Conservation (phyloP, 2,888 invertebrate genomes). For the Heterodera filipjevi region DNA sequence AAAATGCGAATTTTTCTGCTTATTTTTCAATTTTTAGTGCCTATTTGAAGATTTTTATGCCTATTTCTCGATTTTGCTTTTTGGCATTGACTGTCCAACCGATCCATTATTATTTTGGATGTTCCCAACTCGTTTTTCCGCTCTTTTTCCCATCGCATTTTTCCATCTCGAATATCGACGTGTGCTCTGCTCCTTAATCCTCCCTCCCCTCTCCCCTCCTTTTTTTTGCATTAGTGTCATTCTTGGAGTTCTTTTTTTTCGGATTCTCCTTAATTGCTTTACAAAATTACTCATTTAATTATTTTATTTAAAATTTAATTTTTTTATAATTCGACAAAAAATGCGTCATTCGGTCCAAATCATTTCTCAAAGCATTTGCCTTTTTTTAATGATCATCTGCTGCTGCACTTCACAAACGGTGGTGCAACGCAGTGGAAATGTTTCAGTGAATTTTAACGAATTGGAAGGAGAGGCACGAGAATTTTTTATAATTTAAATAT, state of each 20-base stretch:
- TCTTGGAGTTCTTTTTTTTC: not conserved
- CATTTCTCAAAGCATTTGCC: not conserved
- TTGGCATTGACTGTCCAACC: not conserved
- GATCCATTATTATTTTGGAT: not conserved
- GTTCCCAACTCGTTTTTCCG: conserved; percentile 1
- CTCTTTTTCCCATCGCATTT: not conserved
- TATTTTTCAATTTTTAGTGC: no score
- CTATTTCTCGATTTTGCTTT: not conserved
- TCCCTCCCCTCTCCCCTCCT: not conserved
- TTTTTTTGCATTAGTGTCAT: not conserved
- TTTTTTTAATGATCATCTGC: not conserved
- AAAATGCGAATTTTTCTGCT: not conserved
- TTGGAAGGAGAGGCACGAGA: conserved; percentile 9
- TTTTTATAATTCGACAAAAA: not conserved
- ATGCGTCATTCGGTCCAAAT: not conserved
- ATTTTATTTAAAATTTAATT: not conserved
- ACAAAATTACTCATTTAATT: not conserved
- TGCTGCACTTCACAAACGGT: not conserved
- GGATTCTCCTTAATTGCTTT: not conserved
- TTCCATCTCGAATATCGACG: not conserved
- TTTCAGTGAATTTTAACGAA: conserved; percentile 2
- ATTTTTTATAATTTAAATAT: no score
- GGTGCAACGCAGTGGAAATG: not conserved
- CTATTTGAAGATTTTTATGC: not conserved
- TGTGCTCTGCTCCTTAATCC: not conserved